Percentiles rank a stretch among this genome's conserved stretches.
Evolutionary conservation across 2,797 vertebrate genomes (phyloP).

Genomic region (Austrolebias charrua): DNA sequence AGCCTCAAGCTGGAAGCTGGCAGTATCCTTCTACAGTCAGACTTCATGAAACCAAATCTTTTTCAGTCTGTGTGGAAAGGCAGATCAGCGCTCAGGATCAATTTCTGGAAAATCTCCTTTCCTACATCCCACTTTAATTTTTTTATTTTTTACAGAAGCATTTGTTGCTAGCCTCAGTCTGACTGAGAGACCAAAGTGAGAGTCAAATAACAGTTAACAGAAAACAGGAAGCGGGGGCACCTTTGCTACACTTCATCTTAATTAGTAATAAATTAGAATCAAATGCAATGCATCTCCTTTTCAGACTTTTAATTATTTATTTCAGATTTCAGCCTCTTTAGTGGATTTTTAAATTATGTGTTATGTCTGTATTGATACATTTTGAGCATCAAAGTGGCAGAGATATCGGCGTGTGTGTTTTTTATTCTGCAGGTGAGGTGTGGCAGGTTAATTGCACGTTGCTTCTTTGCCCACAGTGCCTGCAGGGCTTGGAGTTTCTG

Average conservation of each 20-base stretch:
- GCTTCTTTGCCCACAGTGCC: slow-evolving; percentile 25
- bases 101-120: slow-evolving; percentile 37
- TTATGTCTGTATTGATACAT: background rate
- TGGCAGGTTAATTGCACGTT: slow-evolving; percentile 53
- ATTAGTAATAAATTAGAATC: slow-evolving; percentile 10
- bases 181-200: slow-evolving; percentile 38
- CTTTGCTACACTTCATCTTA: slow-evolving; percentile 29
- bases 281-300: background rate
- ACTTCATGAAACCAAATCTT: slow-evolving; percentile 16
- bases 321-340: too few species aligned
- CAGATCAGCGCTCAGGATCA: slow-evolving; percentile 42
- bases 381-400: slow-evolving; percentile 22
- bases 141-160: slow-evolving; percentile 19
- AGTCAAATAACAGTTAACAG: slow-evolving; percentile 18
- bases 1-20: slow-evolving; percentile 17
- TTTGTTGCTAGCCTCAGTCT: slow-evolving; percentile 31
- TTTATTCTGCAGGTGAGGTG: slow-evolving; percentile 21
- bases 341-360: background rate
- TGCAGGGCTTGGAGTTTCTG: slow-evolving; percentile 33
- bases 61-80: slow-evolving; percentile 21
- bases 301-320: background rate
- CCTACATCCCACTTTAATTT: slow-evolving; percentile 10
- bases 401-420: slow-evolving; percentile 25
- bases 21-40: slow-evolving; percentile 1
- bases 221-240: slow-evolving; percentile 8